Conservation (phyloP, 2,113 vertebrate species). For the Scortum barcoo region DNA sequence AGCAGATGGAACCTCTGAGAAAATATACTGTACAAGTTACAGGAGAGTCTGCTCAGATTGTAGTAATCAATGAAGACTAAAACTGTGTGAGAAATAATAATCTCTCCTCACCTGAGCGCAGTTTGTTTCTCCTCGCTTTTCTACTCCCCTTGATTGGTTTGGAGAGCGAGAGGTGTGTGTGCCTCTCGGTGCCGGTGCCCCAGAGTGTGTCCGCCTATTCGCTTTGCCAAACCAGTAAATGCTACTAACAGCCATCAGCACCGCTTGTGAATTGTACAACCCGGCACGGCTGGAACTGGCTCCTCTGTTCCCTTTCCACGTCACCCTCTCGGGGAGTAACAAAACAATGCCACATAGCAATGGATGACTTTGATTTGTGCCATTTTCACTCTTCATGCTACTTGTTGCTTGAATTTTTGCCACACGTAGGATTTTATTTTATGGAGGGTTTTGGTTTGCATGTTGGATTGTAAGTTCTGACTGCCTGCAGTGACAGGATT, state of each 20-base stretch:
- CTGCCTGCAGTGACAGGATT: constrained; percentile 34
- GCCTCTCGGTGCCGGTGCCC: constrained; percentile 40
- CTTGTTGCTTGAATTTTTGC: constrained; percentile 23
- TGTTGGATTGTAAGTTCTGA: constrained; percentile 33
- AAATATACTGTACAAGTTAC: not conserved
- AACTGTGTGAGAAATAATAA: constrained; percentile 5
- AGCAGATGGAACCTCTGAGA: constrained; percentile 11
- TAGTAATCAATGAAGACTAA: constrained; percentile 12
- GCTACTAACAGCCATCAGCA: constrained; percentile 50
- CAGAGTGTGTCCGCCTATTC: constrained; percentile 55
- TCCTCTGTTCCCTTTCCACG: constrained; percentile 33
- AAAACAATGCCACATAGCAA: constrained; percentile 18
- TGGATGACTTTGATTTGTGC: constrained; percentile 27
- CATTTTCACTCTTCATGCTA: not conserved
- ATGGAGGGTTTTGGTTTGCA: constrained; percentile 5
- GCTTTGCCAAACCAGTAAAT: constrained; percentile 60
- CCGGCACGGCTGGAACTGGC: constrained; percentile 31
- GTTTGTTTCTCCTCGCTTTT: constrained; percentile 35
- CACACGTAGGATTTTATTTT: constrained; percentile 17
- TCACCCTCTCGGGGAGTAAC: constrained; percentile 34
- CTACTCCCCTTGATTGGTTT: constrained; percentile 44
- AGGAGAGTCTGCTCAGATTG: constrained; percentile 7
- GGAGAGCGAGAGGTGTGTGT: constrained; percentile 32
- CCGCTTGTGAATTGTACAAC: constrained; percentile 59
- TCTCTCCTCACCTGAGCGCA: constrained; percentile 20